phyloP scores from a whole-genome alignment of 2,113 vertebrate genomes.

The Pantherophis guttatus region DNA sequence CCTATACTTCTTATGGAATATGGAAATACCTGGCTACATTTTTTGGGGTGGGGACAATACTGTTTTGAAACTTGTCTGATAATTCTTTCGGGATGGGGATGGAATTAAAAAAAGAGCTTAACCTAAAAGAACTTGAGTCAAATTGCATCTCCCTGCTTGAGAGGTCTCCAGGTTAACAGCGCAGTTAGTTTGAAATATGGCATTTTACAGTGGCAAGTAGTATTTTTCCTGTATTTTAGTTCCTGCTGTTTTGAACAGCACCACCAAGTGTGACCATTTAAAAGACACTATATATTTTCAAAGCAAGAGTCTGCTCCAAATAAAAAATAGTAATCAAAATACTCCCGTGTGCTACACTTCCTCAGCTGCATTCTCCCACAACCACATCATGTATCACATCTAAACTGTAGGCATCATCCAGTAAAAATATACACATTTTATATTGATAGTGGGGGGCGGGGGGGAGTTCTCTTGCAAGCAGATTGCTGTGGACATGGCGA shows the following conservation, averaged over 20 bases:
- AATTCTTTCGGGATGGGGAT: background rate
- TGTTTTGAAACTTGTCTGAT: slow-evolving; percentile 8
- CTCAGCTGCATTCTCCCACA: slow-evolving; percentile 24
- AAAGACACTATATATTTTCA: slow-evolving; percentile 23
- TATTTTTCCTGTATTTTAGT: slow-evolving; percentile 29
- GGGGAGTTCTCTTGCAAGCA: slow-evolving; percentile 35
- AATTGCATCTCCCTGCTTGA: slow-evolving; percentile 35
- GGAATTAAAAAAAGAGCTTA: slow-evolving; percentile 42
- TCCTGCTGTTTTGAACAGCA: background rate
- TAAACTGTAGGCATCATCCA: slow-evolving; percentile 32
- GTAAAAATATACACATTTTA: slow-evolving; percentile 26
- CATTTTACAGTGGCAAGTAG: slow-evolving; percentile 23
- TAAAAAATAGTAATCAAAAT: slow-evolving; percentile 41
- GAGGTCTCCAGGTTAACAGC: slow-evolving; percentile 29
- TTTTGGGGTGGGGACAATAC: background rate
- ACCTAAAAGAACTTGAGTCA: slow-evolving; percentile 33
- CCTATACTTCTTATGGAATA: background rate
- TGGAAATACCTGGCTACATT: background rate
- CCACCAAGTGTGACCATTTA: slow-evolving; percentile 7
- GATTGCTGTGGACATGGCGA: slow-evolving; percentile 11
- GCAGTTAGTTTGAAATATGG: slow-evolving; percentile 29
- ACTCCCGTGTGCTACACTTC: slow-evolving; percentile 11
- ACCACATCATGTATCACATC: background rate
- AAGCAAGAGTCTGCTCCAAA: slow-evolving; percentile 24
- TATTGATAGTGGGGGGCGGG: slow-evolving; percentile 41